A percentile compares a stretch with the other conserved stretches of the same genome.
phyloP scores from a whole-genome alignment of 1,140 invertebrate genomes.

The Macrosteles quadrilineatus region DNA sequence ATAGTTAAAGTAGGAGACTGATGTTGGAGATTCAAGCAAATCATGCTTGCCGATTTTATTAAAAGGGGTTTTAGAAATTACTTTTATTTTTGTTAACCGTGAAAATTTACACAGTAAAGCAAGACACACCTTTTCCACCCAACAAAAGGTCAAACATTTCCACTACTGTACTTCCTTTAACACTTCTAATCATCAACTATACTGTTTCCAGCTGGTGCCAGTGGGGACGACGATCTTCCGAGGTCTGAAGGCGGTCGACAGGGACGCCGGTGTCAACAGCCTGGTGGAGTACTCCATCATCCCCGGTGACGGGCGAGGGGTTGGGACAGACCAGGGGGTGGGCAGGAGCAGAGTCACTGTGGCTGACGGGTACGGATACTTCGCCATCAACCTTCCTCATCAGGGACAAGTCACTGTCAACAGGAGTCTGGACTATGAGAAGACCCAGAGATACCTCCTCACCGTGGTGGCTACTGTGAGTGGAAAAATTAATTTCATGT shows the following conservation, averaged over 20 bases:
- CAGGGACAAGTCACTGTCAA: constrained; percentile 89
- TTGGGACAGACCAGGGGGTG: constrained; percentile 53
- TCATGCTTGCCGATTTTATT: too few relatives aligned
- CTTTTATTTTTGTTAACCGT: too few relatives aligned
- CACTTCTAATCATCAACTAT: too few relatives aligned
- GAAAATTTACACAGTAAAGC: too few relatives aligned
- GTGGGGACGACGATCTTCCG: constrained; percentile 86
- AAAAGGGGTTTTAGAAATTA: too few relatives aligned
- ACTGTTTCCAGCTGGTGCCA: constrained; percentile 77
- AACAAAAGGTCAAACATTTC: too few relatives aligned
- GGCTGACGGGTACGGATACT: constrained; percentile 80
- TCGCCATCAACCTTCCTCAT: constrained; percentile 84
- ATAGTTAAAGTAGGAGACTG: too few relatives aligned
- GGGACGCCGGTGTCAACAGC: constrained; percentile 84
- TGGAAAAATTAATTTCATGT: too few relatives aligned
- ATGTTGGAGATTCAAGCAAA: too few relatives aligned
- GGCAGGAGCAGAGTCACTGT: constrained; percentile 58
- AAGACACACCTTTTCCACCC: too few relatives aligned
- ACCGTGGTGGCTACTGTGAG: constrained; percentile 87
- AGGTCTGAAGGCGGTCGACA: constrained; percentile 78
- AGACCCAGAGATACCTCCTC: constrained; percentile 83
- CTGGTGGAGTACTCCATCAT: constrained; percentile 79
- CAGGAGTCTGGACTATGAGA: constrained; percentile 85
- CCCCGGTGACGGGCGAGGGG: constrained; percentile 54
- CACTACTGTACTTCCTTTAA: too few relatives aligned